phyloP scores from a whole-genome alignment of 2,888 invertebrate species.

The Idaea biselata region DNA sequence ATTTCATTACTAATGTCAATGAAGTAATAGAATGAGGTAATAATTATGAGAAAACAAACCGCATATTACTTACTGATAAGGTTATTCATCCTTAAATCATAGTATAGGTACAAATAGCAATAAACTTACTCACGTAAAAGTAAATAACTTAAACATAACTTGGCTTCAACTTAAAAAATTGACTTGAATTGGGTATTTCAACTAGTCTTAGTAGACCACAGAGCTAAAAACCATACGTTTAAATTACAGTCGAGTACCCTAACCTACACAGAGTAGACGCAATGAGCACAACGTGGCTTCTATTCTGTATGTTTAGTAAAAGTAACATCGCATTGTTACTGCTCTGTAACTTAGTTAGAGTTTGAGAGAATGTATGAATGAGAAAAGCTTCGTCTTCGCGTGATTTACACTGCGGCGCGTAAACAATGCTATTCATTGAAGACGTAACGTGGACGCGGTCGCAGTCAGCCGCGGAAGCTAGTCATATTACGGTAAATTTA shows the following conservation, averaged over 20 bases:
- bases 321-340: constrained; percentile 18
- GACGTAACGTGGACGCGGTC: constrained; percentile 46
- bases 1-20: constrained; percentile 13
- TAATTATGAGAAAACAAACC: neutral
- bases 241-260: constrained; percentile 3
- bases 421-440: constrained; percentile 65
- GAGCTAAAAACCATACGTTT: constrained; percentile 4
- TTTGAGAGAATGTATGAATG: constrained; percentile 46
- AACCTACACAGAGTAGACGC: constrained; percentile 31
- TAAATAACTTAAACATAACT: constrained; percentile 2
- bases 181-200: constrained; percentile 1
- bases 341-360: constrained; percentile 38
- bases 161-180: neutral
- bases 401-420: constrained; percentile 76
- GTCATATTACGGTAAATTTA: constrained; percentile 72
- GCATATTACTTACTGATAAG: neutral
- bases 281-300: constrained; percentile 11
- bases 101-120: neutral
- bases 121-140: neutral
- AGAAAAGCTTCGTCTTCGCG: constrained; percentile 46
- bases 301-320: constrained; percentile 19
- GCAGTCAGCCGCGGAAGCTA: constrained; percentile 63
- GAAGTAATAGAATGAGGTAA: constrained; percentile 2
- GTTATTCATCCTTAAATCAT: neutral
- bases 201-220: constrained; percentile 1